Percentiles rank a stretch among this genome's conserved stretches.
phyloP scores from a whole-genome alignment of 2,113 vertebrate genomes.

The Marcusenius ussheri region DNA sequence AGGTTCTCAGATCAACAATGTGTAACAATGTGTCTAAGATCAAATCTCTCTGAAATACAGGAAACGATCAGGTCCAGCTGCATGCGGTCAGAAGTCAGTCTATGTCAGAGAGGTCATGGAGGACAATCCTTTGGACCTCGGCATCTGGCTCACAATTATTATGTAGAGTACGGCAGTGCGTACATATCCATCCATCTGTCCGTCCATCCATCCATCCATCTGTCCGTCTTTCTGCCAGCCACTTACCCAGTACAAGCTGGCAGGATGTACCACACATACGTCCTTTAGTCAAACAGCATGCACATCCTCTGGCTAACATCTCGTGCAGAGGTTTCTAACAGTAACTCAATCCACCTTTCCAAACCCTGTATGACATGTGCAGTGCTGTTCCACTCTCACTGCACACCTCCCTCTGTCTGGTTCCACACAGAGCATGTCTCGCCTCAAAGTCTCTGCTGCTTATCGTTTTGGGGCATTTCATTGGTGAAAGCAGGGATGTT shows the following conservation, averaged over 20 bases:
- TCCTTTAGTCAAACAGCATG: background rate
- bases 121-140: background rate
- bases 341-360: background rate
- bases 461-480: background rate
- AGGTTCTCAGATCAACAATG: background rate
- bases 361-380: background rate
- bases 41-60: background rate
- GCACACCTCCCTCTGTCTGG: background rate
- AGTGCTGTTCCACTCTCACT: background rate
- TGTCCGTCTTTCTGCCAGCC: background rate
- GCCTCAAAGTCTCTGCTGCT: background rate
- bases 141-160: background rate
- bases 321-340: background rate
- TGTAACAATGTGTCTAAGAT: background rate
- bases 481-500: background rate
- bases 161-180: background rate
- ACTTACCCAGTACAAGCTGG: background rate
- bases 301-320: background rate
- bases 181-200: background rate
- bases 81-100: background rate
- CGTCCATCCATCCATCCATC: background rate
- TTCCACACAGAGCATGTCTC: background rate
- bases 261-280: background rate
- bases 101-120: background rate
- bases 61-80: background rate